These are phyloP conservation scores for Halocynthia aurantium DNA, from an alignment of 23 tunicate genomes.

Conservation along the genomic window DNA sequence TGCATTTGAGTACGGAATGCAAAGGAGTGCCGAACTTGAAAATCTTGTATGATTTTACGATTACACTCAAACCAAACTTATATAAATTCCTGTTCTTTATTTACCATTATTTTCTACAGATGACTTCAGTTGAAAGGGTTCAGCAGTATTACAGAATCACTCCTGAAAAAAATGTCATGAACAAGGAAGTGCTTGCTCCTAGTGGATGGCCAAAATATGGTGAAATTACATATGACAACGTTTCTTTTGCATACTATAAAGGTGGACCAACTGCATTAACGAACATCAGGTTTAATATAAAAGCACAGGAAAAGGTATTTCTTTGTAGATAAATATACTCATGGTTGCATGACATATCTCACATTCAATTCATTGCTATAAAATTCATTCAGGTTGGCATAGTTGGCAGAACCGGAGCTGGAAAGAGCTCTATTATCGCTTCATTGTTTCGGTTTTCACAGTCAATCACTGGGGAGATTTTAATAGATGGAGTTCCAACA, in stretches of 20 bases:
- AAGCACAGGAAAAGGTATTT: conserved; percentile 56
- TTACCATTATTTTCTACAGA: conserved; percentile 21
- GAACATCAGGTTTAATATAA: conserved; percentile 23
- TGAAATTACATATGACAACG: conserved; percentile 26
- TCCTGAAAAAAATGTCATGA: conserved; percentile 27
- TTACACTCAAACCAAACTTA: no score
- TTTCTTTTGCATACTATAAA: conserved; percentile 51
- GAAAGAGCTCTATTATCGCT: no score
- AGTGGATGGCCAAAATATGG: conserved; percentile 53
- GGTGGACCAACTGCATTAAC: conserved; percentile 56
- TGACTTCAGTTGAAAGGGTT: conserved; percentile 93
- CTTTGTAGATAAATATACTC: no score
- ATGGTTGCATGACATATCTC: no score
- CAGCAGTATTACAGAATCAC: conserved; percentile 51
- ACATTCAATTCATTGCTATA: no score
- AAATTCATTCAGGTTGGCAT: no score
- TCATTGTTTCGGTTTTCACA: no score
- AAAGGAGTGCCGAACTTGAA: conserved; percentile 86
- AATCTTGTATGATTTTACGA: conserved; percentile 44
- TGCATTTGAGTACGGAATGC: conserved; percentile 80
- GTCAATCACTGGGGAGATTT: no score
- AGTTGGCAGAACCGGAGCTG: no score
- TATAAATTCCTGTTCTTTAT: no score
- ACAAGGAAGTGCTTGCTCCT: conserved; percentile 9
- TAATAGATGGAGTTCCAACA: no score